phyloP scores from a whole-genome alignment of 2,797 vertebrate genomes.

The Cyclopterus lumpus region DNA sequence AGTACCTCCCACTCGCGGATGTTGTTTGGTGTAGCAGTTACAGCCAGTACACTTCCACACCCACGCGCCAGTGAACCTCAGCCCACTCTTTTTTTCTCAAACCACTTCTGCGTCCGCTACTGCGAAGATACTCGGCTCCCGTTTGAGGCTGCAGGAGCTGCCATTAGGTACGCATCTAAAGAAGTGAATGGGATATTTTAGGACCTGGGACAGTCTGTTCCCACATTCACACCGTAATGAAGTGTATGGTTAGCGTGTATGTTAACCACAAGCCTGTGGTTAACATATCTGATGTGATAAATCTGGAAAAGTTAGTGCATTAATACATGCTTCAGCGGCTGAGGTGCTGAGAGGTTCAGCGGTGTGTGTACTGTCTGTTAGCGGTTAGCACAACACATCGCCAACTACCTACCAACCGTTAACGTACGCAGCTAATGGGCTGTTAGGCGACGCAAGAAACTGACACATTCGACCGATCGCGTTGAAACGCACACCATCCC shows the following conservation, averaged over 20 bases:
- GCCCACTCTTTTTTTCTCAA: constrained; percentile 49
- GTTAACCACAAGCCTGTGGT: no score
- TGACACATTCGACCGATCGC: no score
- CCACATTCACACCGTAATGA: constrained; percentile 42
- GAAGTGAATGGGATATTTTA: constrained; percentile 66
- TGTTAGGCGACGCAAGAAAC: no score
- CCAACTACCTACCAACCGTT: no score
- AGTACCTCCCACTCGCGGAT: constrained; percentile 73
- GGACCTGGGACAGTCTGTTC: constrained; percentile 58
- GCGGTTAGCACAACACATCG: no score
- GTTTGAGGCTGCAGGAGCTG: constrained; percentile 39
- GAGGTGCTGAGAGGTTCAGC: no score
- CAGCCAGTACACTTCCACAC: constrained; percentile 69
- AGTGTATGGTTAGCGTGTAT: constrained; percentile 33
- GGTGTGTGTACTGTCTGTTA: no score
- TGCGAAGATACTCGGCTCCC: constrained; percentile 12
- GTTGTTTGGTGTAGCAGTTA: constrained; percentile 74
- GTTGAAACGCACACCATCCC: neutral
- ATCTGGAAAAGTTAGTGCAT: constrained; percentile 9
- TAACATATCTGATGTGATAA: constrained; percentile 25
- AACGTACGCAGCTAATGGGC: no score
- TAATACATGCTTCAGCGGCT: neutral
- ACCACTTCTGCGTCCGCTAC: constrained; percentile 50
- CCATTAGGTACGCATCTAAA: constrained; percentile 39
- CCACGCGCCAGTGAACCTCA: constrained; percentile 61